Evolutionary conservation across 1,140 invertebrate genomes (phyloP), one percentile per base, ranked within the genome.

Genomic region (Cyrtorhinus lividipennis): DNA sequence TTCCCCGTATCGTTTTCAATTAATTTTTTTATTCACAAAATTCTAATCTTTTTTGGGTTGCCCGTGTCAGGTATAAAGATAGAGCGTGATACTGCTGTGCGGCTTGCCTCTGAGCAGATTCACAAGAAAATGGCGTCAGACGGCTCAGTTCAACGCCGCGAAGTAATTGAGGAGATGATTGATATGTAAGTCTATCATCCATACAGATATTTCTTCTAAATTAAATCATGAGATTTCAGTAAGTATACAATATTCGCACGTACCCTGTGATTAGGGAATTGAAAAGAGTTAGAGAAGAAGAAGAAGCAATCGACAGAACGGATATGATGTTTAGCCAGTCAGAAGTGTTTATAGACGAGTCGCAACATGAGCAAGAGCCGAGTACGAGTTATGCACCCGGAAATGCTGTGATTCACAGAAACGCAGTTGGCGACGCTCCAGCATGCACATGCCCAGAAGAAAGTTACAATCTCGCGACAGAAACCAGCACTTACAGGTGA

Each of bases 401-500:
- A 53, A 22, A 20, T 12, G 8, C 18, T 22, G 3, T 15, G 10
- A 53, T 15, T 5, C 48, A 53, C 48, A 8, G 48, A 20, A 53
- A 53, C 20, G 48, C 48, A 5, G 8, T 53, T 3, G 48, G 48
- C 5, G 48, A 53, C 48, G 48, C 48, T 5, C 20, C 48, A 20
- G 48, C 20, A 3, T 15, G 12, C 20, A 12, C 8, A 3, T 53
- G 48, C 20, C 48, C 48, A 20, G 48, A 53, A 5, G 48, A 53
- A 8, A 15, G 10, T 20, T 53, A 10, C 48, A 10, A 8, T 53
- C 48, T 53, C 18, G 20, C 48, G 10, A 15, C 48, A 20, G 48
- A 53, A 20, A 53, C 48, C 48, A 53, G 48, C 48, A 53, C 48
- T 53, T 53, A 53, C 48, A 53, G 48, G 48, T 53, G 20, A 22